Conservation (phyloP, 2,888 invertebrate genomes). For the Drosophila tanythrix region DNA sequence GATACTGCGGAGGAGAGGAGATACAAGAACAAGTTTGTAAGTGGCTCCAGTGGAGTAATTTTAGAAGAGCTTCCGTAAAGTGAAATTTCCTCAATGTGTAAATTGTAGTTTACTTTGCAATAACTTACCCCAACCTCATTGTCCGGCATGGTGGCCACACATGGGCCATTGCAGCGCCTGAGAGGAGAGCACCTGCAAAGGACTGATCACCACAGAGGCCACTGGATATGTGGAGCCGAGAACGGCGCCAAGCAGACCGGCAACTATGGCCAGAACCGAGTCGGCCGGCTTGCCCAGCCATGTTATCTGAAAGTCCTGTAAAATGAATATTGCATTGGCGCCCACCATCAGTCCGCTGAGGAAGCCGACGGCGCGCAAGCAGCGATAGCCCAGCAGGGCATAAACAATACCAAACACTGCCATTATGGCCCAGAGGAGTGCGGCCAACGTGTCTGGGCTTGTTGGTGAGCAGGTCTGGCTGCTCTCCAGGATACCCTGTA, state of each 20-base stretch:
- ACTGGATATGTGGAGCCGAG: constrained; percentile 85
- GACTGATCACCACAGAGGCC: constrained; percentile 84
- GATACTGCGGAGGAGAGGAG: constrained; percentile 66
- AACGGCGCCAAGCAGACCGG: constrained; percentile 84
- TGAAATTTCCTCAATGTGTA: not conserved
- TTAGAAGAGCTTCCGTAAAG: not conserved
- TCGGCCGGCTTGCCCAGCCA: constrained; percentile 87
- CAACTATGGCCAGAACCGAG: constrained; percentile 84
- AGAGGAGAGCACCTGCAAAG: constrained; percentile 84
- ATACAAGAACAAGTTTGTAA: not conserved
- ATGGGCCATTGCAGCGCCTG: constrained; percentile 84
- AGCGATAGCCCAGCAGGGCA: constrained; percentile 93
- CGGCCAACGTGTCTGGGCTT: constrained; percentile 84
- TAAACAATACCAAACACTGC: constrained; percentile 92
- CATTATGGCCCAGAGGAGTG: constrained; percentile 84
- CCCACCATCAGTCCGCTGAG: constrained; percentile 94
- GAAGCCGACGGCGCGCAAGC: constrained; percentile 95
- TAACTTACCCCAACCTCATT: constrained; percentile 84
- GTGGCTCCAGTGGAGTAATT: not conserved
- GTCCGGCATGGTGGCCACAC: constrained; percentile 85
- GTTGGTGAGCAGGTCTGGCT: constrained; percentile 83
- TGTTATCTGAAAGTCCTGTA: constrained; percentile 92
- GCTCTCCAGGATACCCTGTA: constrained; percentile 84
- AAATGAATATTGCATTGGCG: constrained; percentile 92
- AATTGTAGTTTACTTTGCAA: not conserved